Conservation (phyloP, 2,113 vertebrate genomes). For the Plecturocebus donacophilus region DNA sequence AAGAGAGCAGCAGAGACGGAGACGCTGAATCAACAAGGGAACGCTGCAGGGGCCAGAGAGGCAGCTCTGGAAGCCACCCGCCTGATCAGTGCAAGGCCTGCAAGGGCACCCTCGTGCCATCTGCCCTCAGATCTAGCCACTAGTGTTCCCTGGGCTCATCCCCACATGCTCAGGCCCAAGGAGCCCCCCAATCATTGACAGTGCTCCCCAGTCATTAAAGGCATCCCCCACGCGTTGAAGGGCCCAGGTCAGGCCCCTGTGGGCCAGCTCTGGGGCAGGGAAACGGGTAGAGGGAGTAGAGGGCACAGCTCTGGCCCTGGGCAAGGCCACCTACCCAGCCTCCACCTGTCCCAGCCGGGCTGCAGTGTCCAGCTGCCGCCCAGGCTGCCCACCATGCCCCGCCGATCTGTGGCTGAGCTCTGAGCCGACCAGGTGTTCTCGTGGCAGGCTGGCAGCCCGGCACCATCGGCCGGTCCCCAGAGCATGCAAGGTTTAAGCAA, state of each 20-base stretch:
- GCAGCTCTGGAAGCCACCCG: neutral
- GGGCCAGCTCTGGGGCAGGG: neutral
- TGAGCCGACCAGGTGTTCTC: slow-evolving; percentile 57
- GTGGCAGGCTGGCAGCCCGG: slow-evolving; percentile 57
- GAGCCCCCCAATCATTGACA: neutral
- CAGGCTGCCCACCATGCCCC: neutral
- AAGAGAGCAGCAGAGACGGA: too few relatives aligned
- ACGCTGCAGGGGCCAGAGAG: neutral
- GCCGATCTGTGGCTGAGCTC: neutral
- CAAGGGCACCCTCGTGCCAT: neutral
- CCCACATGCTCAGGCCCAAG: neutral
- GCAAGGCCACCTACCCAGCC: neutral
- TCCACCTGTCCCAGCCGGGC: neutral
- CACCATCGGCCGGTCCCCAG: slow-evolving; percentile 70
- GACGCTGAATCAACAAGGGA: neutral
- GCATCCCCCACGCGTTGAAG: neutral
- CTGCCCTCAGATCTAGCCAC: neutral
- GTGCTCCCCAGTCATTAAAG: neutral
- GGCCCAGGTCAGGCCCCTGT: neutral
- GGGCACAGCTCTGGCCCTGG: neutral
- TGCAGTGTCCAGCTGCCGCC: neutral
- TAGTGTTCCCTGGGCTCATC: neutral
- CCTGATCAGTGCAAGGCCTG: neutral
- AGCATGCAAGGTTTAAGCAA: slow-evolving; percentile 81
- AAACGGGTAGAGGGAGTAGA: neutral